Evolutionary conservation across 2,113 vertebrate genomes (phyloP).

Genomic region (Xiphophorus hellerii): DNA sequence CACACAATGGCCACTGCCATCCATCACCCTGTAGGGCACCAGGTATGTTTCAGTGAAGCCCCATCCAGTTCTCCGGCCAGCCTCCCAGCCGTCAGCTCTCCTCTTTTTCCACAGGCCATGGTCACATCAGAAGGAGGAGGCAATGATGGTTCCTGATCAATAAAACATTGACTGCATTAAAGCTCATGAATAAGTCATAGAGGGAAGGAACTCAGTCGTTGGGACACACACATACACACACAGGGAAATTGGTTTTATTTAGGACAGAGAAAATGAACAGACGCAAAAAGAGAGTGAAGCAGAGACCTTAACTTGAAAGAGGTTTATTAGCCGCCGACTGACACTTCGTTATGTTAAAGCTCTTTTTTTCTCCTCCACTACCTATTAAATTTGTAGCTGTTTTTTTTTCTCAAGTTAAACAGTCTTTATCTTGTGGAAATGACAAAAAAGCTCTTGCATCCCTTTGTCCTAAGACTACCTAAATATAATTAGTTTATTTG

Average conservation of each 20-base stretch:
- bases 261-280: slow-evolving; percentile 47
- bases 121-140: slow-evolving; percentile 62
- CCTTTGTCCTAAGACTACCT: slow-evolving; percentile 60
- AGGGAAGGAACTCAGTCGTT: slow-evolving; percentile 47
- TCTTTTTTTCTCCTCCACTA: slow-evolving; percentile 29
- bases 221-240: slow-evolving; percentile 36
- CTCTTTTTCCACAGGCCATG: slow-evolving; percentile 45
- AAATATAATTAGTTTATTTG: slow-evolving; percentile 75
- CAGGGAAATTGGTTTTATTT: slow-evolving; percentile 54
- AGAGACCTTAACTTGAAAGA: slow-evolving; percentile 45
- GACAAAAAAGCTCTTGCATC: slow-evolving; percentile 71
- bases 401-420: slow-evolving; percentile 40
- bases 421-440: slow-evolving; percentile 50
- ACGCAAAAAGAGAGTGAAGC: slow-evolving; percentile 51
- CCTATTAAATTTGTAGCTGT: slow-evolving; percentile 7
- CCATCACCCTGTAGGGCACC: slow-evolving; percentile 40
- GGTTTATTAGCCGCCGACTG: slow-evolving; percentile 55
- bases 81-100: slow-evolving; percentile 21
- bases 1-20: slow-evolving; percentile 29
- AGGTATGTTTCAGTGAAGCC: slow-evolving; percentile 2
- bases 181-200: slow-evolving; percentile 76
- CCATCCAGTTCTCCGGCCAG: slow-evolving; percentile 11
- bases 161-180: slow-evolving; percentile 79
- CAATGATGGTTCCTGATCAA: slow-evolving; percentile 74
- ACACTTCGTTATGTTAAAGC: slow-evolving; percentile 54